Percentiles rank a stretch among this genome's conserved stretches.
Evolutionary conservation across 2,888 invertebrate genomes (phyloP).

Genomic region (Phytoseiulus persimilis): DNA sequence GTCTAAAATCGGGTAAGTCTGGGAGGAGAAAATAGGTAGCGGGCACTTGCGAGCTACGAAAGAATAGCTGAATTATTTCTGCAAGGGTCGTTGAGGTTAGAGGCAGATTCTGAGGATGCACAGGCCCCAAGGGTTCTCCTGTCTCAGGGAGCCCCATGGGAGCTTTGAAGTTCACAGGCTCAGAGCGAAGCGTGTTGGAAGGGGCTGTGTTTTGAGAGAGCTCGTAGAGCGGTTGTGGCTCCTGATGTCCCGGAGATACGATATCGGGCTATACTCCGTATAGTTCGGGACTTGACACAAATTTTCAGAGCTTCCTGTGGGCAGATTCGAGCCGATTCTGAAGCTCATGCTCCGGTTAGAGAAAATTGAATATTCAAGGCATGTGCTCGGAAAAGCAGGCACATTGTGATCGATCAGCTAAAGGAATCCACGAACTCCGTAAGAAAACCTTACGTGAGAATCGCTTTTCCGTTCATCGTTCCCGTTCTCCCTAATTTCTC

Average conservation of each 20-base stretch:
- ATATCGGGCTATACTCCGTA: neutral
- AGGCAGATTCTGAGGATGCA: too few relatives aligned
- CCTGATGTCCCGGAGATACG: neutral
- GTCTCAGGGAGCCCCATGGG: neutral
- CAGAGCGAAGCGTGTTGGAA: neutral
- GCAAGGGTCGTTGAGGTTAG: neutral
- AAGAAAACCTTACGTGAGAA: neutral
- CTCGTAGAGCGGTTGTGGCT: neutral
- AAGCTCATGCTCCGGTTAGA: neutral
- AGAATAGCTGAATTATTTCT: neutral
- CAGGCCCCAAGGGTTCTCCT: neutral
- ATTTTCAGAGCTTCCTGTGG: neutral
- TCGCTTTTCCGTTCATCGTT: neutral
- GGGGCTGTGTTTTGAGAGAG: neutral
- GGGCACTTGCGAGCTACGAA: neutral
- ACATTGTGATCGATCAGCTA: neutral
- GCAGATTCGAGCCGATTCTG: neutral
- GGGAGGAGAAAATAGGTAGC: neutral
- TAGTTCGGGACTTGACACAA: neutral
- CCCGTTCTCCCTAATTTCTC: too few relatives aligned
- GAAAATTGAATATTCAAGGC: neutral
- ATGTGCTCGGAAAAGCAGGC: neutral
- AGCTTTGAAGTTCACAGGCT: neutral
- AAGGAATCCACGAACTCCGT: neutral
- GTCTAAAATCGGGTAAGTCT: neutral